These are phyloP conservation scores for Eleutherodactylus coqui DNA, from an alignment of 2,797 vertebrate genomes.

Conservation along the genomic window DNA sequence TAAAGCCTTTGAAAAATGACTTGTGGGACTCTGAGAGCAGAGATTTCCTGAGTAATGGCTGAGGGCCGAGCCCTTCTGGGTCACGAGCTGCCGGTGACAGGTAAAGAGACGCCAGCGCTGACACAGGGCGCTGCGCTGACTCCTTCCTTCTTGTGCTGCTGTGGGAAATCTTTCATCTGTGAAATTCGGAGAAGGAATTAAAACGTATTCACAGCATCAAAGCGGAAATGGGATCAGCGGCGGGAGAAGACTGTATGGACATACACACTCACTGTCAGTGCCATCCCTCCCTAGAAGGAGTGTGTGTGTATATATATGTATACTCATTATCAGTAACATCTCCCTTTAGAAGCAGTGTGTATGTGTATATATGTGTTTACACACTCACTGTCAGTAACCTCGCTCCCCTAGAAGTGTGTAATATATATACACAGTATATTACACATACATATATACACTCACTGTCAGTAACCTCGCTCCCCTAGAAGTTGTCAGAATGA, in stretches of 20 bases:
- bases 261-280: no score
- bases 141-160: background rate
- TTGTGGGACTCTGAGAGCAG: constrained; percentile 37
- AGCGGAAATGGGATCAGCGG: background rate
- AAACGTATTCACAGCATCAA: background rate
- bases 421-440: no score
- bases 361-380: no score
- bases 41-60: constrained; percentile 25
- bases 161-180: constrained; percentile 10
- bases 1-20: constrained; percentile 58
- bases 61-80: background rate
- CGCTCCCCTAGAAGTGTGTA: no score
- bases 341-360: no score
- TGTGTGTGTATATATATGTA: no score
- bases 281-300: no score
- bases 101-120: background rate
- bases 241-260: background rate
- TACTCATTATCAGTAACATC: no score
- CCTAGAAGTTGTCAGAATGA: no score
- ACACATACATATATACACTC: no score
- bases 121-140: background rate
- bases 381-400: no score
- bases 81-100: background rate
- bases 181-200: background rate
- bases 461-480: no score